Evolutionary conservation across 2,113 vertebrate species (phyloP).

Genomic region (Urocitellus parryii): DNA sequence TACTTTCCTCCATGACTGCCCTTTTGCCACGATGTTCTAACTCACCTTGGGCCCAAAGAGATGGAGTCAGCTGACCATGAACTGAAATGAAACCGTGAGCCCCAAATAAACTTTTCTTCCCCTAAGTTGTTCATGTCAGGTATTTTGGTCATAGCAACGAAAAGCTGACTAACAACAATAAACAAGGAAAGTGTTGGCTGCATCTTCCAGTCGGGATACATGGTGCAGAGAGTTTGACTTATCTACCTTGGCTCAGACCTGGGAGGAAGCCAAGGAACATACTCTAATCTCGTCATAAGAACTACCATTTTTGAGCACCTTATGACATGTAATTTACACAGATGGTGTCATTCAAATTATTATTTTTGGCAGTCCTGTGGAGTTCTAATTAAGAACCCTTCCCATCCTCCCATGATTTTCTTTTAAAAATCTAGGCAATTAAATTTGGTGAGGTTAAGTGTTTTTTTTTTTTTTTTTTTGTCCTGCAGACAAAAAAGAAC

Average conservation of each 20-base stretch:
- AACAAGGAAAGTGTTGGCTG: not conserved
- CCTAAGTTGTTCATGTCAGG: too few species aligned
- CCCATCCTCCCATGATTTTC: not conserved
- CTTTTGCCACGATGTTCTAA: too few species aligned
- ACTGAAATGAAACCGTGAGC: too few species aligned
- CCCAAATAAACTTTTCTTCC: too few species aligned
- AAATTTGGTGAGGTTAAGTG: not conserved
- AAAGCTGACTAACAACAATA: too few species aligned
- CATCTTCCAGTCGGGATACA: fast-evolving
- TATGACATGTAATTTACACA: not conserved
- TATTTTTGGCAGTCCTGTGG: not conserved
- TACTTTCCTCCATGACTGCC: too few species aligned
- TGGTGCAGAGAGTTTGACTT: not conserved
- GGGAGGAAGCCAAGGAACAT: not conserved
- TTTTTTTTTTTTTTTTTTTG: not conserved
- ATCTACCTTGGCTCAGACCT: not conserved
- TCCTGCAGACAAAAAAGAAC: not conserved
- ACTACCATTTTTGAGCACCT: not conserved
- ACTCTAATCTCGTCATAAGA: not conserved
- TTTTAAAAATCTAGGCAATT: not conserved
- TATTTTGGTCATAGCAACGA: too few species aligned
- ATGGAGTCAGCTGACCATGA: too few species aligned
- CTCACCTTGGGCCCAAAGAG: too few species aligned
- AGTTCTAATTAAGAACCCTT: not conserved
- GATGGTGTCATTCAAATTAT: not conserved